Percentiles rank a stretch among this genome's conserved stretches.
Evolutionary conservation across 2,797 vertebrate species (phyloP).

Genomic region (Phylloscopus collybita): DNA sequence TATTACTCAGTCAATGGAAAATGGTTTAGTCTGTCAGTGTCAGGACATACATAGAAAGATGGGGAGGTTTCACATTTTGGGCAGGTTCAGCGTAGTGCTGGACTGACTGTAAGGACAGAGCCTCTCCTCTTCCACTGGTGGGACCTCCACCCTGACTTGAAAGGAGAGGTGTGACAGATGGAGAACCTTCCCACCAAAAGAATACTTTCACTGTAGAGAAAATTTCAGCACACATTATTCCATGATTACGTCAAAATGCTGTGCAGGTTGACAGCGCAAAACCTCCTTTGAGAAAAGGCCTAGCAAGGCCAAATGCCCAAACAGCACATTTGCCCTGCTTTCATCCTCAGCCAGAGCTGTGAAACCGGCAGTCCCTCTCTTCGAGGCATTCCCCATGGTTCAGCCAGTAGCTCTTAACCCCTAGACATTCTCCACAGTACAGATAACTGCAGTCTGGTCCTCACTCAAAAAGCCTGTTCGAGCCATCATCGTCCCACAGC

Average conservation of each 20-base stretch:
- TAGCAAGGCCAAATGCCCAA: background rate
- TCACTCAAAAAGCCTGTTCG: background rate
- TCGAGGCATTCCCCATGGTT: background rate
- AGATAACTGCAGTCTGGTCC: background rate
- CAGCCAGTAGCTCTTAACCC: background rate
- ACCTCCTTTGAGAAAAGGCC: background rate
- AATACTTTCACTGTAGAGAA: background rate
- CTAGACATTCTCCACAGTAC: background rate
- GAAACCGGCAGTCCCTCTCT: background rate
- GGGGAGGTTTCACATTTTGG: background rate
- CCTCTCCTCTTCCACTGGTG: background rate
- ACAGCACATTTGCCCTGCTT: background rate
- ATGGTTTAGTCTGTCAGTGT: background rate
- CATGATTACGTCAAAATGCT: accelerated
- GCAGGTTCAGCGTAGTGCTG: background rate
- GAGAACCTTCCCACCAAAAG: background rate
- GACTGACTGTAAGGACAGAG: background rate
- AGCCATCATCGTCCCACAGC: background rate
- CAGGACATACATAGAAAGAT: background rate
- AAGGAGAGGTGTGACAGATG: background rate
- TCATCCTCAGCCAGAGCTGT: background rate
- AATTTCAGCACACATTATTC: background rate
- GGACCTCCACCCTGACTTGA: background rate
- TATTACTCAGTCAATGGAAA: background rate
- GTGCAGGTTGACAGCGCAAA: background rate